Percentiles rank a stretch among this genome's conserved stretches.
Conservation (phyloP, 2,797 vertebrate genomes). For the Enteromius treurensis region DNA sequence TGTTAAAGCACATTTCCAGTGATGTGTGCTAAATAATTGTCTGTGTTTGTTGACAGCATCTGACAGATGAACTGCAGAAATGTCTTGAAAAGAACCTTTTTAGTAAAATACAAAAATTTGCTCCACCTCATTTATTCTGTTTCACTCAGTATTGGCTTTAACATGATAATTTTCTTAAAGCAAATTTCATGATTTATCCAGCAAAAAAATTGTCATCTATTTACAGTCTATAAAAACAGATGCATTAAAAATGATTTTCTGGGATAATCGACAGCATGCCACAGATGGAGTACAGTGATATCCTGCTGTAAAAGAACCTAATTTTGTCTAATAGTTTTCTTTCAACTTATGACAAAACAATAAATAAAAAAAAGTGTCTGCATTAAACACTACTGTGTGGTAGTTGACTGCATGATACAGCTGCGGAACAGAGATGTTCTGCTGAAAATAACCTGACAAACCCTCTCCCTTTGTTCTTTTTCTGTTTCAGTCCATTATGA, state of each 20-base stretch:
- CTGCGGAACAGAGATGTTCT: slow-evolving; percentile 1
- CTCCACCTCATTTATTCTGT: not conserved
- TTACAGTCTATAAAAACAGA: not conserved
- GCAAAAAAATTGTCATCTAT: not conserved
- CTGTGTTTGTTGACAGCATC: not conserved
- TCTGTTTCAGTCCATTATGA: slow-evolving; percentile 81
- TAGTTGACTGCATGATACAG: not conserved
- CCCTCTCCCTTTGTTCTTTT: not conserved
- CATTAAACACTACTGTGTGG: not conserved
- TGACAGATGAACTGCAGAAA: not conserved
- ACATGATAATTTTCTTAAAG: not conserved
- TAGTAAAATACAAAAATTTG: no score
- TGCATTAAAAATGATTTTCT: not conserved
- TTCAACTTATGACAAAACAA: not conserved
- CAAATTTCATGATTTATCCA: not conserved
- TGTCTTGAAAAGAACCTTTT: not conserved
- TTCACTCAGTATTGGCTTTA: not conserved
- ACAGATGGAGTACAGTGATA: not conserved
- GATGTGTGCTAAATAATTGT: not conserved
- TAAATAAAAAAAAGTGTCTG: not conserved
- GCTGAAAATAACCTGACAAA: slow-evolving; percentile 7
- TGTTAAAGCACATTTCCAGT: not conserved
- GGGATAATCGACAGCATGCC: not conserved
- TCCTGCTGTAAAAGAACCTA: not conserved
- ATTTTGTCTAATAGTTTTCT: not conserved